Evolutionary conservation across 2,113 vertebrate species (phyloP).

Genomic region (Thalassarche chlororhynchos): DNA sequence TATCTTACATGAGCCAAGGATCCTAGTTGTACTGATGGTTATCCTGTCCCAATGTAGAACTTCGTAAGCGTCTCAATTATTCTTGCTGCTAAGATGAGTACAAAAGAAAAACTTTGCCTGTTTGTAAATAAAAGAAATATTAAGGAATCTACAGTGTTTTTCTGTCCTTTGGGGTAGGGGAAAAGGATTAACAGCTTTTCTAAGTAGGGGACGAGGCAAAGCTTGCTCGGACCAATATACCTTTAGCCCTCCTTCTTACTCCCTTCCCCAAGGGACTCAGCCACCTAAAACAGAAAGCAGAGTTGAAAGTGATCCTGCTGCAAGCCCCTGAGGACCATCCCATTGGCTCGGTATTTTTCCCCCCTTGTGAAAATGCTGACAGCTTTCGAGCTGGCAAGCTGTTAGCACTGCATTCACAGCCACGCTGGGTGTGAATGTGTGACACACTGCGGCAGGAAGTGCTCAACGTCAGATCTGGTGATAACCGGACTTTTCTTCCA

Average conservation of each 20-base stretch:
- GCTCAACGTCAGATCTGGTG: conserved; percentile 29
- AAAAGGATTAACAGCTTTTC: neutral
- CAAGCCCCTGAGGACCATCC: neutral
- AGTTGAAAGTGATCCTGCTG: neutral
- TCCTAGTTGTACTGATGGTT: neutral
- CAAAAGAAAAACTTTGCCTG: neutral
- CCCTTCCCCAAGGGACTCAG: neutral
- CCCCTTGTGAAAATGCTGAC: neutral
- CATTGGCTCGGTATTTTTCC: neutral
- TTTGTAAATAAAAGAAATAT: conserved; percentile 25
- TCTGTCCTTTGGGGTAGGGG: neutral
- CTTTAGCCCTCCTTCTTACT: neutral
- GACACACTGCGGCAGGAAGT: conserved; percentile 46
- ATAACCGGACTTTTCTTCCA: conserved; percentile 51
- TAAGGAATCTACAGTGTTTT: neutral
- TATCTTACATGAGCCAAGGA: neutral
- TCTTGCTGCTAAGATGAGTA: conserved; percentile 12
- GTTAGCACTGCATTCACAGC: neutral
- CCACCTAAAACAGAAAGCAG: neutral
- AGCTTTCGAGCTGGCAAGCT: neutral
- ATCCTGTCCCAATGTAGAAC: neutral
- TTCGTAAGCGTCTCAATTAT: neutral
- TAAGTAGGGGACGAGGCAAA: neutral
- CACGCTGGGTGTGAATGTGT: conserved; percentile 15
- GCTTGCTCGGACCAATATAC: neutral